These are phyloP conservation scores for Esox niger DNA, from an alignment of 2,113 vertebrate species.

Conservation along the genomic window DNA sequence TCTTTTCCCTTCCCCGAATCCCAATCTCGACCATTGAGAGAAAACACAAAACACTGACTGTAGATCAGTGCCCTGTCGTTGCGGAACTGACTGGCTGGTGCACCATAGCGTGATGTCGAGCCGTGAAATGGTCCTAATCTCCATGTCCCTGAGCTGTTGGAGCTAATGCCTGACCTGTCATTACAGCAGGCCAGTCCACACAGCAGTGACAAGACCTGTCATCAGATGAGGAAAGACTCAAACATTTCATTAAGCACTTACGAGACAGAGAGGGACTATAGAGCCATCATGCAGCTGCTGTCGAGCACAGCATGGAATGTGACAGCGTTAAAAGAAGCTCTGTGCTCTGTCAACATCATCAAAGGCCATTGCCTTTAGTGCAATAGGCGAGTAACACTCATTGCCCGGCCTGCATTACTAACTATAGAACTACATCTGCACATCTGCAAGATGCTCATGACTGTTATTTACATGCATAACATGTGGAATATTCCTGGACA, in stretches of 20 bases:
- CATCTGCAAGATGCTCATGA: conserved; percentile 15
- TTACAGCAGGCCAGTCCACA: conserved; percentile 49
- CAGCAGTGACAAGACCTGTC: conserved; percentile 65
- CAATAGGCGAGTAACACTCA: neutral
- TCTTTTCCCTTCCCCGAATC: neutral
- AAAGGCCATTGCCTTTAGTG: neutral
- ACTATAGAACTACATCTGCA: too few relatives aligned
- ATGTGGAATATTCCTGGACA: conserved; percentile 33
- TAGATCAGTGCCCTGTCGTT: conserved; percentile 12
- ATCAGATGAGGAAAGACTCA: conserved; percentile 53
- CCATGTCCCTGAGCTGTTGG: conserved; percentile 54
- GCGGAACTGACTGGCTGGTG: conserved; percentile 28
- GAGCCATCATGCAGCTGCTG: neutral
- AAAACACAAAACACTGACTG: conserved; percentile 3
- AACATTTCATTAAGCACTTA: conserved; percentile 37
- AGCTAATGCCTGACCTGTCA: conserved; percentile 63
- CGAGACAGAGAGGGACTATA: conserved; percentile 10
- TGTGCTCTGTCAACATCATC: conserved; percentile 26
- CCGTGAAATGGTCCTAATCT: conserved; percentile 45
- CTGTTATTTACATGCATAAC: neutral
- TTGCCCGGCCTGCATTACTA: neutral
- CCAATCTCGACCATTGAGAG: neutral
- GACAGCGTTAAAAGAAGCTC: conserved; percentile 29
- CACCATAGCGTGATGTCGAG: conserved; percentile 56
- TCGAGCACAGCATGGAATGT: neutral